Evolutionary conservation across 1,140 invertebrate genomes (phyloP).

Genomic region (Zaprionus gabonicus): DNA sequence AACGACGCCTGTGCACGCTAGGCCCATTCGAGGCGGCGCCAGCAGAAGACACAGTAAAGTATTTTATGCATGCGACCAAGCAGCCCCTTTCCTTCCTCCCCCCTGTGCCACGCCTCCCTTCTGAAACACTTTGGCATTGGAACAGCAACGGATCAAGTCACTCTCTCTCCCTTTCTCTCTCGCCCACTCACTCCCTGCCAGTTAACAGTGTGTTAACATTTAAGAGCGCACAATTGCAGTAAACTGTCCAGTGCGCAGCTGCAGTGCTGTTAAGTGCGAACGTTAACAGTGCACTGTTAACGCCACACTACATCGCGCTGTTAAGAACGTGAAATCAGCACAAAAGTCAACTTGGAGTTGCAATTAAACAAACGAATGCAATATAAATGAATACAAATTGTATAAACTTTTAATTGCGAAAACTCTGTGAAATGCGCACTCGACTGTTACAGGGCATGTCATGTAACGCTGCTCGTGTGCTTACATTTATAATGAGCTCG

Average conservation of each 20-base stretch:
- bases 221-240: constrained; percentile 45
- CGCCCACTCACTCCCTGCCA: not conserved
- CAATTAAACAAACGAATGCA: not conserved
- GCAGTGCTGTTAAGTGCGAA: constrained; percentile 35
- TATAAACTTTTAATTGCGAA: too few species aligned
- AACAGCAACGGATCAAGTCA: constrained; percentile 6
- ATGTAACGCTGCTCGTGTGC: too few species aligned
- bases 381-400: too few species aligned
- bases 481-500: too few species aligned
- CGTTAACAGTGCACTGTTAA: constrained; percentile 30
- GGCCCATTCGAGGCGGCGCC: constrained; percentile 52
- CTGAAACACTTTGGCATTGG: constrained; percentile 39
- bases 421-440: too few species aligned
- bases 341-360: not conserved
- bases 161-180: not conserved
- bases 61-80: constrained; percentile 55
- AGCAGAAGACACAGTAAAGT: constrained; percentile 46
- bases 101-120: too few species aligned
- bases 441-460: too few species aligned
- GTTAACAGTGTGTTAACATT: constrained; percentile 63
- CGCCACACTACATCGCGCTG: not conserved
- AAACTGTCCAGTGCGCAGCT: constrained; percentile 48
- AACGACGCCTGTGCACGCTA: constrained; percentile 23
- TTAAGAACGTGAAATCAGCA: constrained; percentile 2
- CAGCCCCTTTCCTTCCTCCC: constrained; percentile 44